Evolutionary conservation across 1,140 invertebrate species (phyloP), one percentile per base, ranked within the genome.

Genomic region (Linepithema humile): DNA sequence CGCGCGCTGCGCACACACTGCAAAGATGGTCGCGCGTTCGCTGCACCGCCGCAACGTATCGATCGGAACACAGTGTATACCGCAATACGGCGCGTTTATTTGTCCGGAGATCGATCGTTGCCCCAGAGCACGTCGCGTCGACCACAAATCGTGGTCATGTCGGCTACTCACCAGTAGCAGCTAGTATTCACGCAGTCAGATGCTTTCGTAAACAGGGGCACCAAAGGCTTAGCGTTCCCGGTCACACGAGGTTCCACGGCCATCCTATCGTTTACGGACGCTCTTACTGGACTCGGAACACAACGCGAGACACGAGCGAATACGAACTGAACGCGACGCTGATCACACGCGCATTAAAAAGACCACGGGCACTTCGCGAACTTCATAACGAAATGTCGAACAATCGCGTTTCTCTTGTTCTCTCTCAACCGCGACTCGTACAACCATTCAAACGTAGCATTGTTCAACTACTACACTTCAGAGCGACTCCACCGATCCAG

Each of bases 131-230:
- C 40, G n/a, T 20, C 20, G 67, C 20, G 29, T 17, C 26, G 5
- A 48, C 32, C 26, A 17, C 62, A 12, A 6, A 15, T 3, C 20
- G n/a, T 40, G 23, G 62, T 32, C 12, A 38, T 7, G 69, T 7
- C 38, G 35, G 9, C 10, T 65, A 88, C 92, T 95, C 91, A 95
- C 95, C 95, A 95, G 82, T 95, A 95, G 84, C 94, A 95, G 86
- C 94, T 94, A 26, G 95, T 95, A 82, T 95, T 95, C 73, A 94
- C 86, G 88, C 95, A 95, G 74, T 95, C 94, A 2, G 94, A 90
- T 23, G 93, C 91, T 78, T 94, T 94, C 0, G 91, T 90, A 87
- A 95, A 95, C 45, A 95, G 90, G 73, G 92, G 93, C 78, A 95
- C 91, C 80, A 95, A 86, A 40, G 94, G 94, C 80, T 95, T 95